Percentiles rank a stretch among this genome's conserved stretches.
Evolutionary conservation across 2,797 vertebrate genomes (phyloP).

Genomic region (Gambusia yucatana): DNA sequence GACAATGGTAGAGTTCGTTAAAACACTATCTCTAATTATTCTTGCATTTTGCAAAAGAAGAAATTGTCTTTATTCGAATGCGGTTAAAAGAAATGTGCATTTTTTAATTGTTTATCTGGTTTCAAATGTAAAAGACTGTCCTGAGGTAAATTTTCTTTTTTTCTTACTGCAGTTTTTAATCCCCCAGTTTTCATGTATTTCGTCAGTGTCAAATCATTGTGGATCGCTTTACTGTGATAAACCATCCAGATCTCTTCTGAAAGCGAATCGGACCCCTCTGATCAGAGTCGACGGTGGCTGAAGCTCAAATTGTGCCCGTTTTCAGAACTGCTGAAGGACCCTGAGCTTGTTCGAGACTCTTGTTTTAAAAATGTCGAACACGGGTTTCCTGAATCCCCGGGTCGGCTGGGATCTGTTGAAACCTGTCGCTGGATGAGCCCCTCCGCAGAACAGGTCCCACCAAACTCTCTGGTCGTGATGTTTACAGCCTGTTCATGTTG

Average conservation of each 20-base stretch:
- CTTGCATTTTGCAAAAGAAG: neutral
- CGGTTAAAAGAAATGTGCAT: neutral
- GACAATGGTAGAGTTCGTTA: neutral
- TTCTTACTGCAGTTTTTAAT: constrained; percentile 37
- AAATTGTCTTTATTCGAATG: neutral
- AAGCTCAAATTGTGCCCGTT: constrained; percentile 19
- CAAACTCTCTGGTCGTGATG: constrained; percentile 34
- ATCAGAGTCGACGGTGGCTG: neutral
- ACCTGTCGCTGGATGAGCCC: constrained; percentile 22
- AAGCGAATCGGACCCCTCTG: constrained; percentile 33
- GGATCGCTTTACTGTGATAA: constrained; percentile 16
- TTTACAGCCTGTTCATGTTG: constrained; percentile 65
- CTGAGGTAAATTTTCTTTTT: constrained; percentile 45
- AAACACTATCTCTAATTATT: neutral
- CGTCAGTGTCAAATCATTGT: constrained; percentile 11
- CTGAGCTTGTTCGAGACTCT: constrained; percentile 19
- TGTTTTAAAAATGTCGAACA: constrained; percentile 29
- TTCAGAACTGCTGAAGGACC: constrained; percentile 34
- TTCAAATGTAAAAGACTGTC: constrained; percentile 11
- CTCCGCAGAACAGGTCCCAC: neutral
- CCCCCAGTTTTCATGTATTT: constrained; percentile 7
- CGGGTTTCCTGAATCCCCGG: constrained; percentile 12
- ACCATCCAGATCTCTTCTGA: constrained; percentile 20
- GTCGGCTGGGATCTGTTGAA: constrained; percentile 1
- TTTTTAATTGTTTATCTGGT: neutral